These are phyloP conservation scores for Capromys pilorides DNA, from an alignment of 2,797 vertebrate genomes.

Conservation along the genomic window DNA sequence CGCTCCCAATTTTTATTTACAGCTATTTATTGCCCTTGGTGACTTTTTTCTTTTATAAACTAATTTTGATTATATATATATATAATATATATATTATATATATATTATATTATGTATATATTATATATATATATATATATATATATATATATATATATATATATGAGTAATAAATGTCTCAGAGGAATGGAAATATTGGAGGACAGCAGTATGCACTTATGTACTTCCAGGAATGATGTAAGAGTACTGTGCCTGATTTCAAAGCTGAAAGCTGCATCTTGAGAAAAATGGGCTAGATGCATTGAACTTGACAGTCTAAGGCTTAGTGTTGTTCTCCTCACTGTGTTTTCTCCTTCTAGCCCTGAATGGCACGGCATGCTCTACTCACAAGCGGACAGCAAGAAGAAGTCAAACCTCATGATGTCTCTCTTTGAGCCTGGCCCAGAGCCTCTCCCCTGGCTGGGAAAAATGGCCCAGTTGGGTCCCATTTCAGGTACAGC, in stretches of 20 bases:
- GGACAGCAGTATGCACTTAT: neutral
- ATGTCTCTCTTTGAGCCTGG: conserved; percentile 98
- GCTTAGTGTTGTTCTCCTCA: conserved; percentile 59
- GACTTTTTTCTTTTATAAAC: neutral
- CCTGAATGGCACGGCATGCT: conserved; percentile 98
- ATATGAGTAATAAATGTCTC: neutral
- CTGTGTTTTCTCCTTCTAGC: conserved; percentile 83
- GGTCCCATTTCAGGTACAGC: conserved; percentile 96
- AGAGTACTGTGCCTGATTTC: conserved; percentile 26
- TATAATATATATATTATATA: too few species aligned
- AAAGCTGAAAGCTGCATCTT: neutral
- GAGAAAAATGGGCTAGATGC: conserved; percentile 10
- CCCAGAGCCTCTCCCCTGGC: conserved; percentile 95
- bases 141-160: too few species aligned
- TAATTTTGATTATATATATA: conserved; percentile 2
- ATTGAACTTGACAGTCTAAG: conserved; percentile 12
- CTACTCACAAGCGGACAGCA: conserved; percentile 99
- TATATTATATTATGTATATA: too few species aligned
- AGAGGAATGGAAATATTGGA: neutral
- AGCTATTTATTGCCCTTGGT: neutral
- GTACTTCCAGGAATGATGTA: conserved; percentile 51
- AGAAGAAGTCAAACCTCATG: conserved; percentile 99
- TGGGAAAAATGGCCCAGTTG: conserved; percentile 95
- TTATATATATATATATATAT: too few species aligned
- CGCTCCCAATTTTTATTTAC: too few species aligned